Percentiles rank a stretch among this genome's conserved stretches.
These are phyloP conservation scores for Drosophila busckii DNA, from an alignment of 1,140 invertebrate species.

Conservation along the genomic window DNA sequence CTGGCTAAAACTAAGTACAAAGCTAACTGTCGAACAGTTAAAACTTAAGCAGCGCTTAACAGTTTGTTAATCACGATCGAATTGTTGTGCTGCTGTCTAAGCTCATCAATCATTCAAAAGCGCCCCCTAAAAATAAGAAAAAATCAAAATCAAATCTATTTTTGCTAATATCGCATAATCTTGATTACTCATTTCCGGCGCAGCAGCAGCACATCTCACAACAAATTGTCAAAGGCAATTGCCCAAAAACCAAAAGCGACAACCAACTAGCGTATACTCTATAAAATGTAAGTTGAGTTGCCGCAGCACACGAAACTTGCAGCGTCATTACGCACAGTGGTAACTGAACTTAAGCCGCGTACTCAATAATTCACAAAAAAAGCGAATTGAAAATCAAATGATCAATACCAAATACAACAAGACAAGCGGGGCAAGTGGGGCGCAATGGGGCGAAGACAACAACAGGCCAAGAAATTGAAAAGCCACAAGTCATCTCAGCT, in stretches of 20 bases:
- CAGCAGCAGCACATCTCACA: slow-evolving; percentile 57
- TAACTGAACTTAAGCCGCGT: slow-evolving; percentile 51
- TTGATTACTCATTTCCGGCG: slow-evolving; percentile 76
- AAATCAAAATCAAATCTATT: slow-evolving; percentile 57
- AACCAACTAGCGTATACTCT: slow-evolving; percentile 41
- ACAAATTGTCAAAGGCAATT: slow-evolving; percentile 69
- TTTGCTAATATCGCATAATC: slow-evolving; percentile 73
- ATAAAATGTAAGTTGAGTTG: too few species aligned
- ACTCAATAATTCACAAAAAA: slow-evolving; percentile 66
- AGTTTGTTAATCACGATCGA: slow-evolving; percentile 30
- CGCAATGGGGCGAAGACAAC: slow-evolving; percentile 16
- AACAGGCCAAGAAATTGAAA: slow-evolving; percentile 65
- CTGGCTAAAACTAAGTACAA: too few species aligned
- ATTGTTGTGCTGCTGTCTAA: slow-evolving; percentile 43
- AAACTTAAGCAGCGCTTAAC: slow-evolving; percentile 18
- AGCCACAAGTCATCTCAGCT: slow-evolving; percentile 77
- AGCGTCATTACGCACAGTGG: slow-evolving; percentile 53
- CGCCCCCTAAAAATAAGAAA: too few species aligned
- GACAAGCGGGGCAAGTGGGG: slow-evolving; percentile 37
- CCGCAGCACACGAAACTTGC: slow-evolving; percentile 50
- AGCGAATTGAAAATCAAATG: slow-evolving; percentile 54
- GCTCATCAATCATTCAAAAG: slow-evolving; percentile 62
- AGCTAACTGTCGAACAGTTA: too few species aligned
- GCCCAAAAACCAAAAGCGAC: neutral
- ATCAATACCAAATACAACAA: slow-evolving; percentile 53